Conservation (phyloP, 2,113 vertebrate genomes). For the Leucosticte australis region DNA sequence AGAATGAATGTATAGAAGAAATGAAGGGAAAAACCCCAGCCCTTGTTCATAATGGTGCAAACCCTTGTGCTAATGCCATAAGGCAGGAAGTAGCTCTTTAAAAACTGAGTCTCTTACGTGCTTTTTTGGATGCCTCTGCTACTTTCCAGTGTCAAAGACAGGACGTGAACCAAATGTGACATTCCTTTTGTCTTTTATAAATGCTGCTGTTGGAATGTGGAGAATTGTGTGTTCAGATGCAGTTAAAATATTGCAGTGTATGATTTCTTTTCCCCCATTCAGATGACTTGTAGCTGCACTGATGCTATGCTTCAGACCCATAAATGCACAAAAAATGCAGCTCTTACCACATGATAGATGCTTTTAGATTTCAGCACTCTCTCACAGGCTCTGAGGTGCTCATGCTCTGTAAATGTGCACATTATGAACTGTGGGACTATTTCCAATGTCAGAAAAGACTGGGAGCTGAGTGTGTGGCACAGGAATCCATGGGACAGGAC, state of each 20-base stretch:
- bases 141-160: background rate
- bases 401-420: background rate
- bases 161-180: background rate
- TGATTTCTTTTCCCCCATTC: background rate
- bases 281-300: background rate
- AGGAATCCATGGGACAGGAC: background rate
- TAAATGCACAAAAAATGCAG: background rate
- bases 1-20: background rate
- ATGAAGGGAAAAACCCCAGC: background rate
- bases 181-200: background rate
- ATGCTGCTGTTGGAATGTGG: background rate
- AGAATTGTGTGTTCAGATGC: background rate
- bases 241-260: background rate
- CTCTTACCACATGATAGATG: background rate
- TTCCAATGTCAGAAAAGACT: background rate
- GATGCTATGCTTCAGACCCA: background rate
- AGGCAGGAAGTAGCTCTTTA: background rate
- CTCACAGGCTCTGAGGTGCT: background rate
- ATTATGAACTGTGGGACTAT: background rate
- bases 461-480: background rate
- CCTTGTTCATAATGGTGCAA: background rate
- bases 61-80: background rate
- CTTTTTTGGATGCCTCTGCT: background rate
- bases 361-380: background rate
- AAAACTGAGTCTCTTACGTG: background rate